Conservation (phyloP, 2,888 invertebrate species). For the Hypomecis punctinalis region DNA sequence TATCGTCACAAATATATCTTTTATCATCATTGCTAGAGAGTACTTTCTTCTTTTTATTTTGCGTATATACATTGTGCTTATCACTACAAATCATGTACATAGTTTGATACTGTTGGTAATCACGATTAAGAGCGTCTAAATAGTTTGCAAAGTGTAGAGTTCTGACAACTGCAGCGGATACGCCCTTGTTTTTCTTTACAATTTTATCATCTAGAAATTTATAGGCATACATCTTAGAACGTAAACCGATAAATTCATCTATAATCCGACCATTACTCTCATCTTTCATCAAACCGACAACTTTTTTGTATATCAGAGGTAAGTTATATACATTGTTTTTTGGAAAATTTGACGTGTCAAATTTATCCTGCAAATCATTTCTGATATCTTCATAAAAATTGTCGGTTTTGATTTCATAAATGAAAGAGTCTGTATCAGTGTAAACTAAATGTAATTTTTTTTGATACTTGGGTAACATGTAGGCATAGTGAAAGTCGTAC, state of each 20-base stretch:
- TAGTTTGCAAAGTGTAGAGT: constrained; percentile 25
- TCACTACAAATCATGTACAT: constrained; percentile 25
- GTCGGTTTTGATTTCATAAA: constrained; percentile 9
- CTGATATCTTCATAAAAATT: constrained; percentile 15
- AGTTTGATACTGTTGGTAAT: constrained; percentile 11
- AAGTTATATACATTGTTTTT: constrained; percentile 5
- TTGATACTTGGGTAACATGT: constrained; percentile 10
- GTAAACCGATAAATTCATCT: constrained; percentile 32
- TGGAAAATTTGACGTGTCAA: constrained; percentile 17
- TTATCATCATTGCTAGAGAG: constrained; percentile 30
- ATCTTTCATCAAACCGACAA: constrained; percentile 39
- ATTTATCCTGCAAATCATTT: neutral
- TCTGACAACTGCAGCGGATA: constrained; percentile 18
- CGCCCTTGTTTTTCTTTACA: constrained; percentile 28
- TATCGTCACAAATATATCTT: constrained; percentile 18
- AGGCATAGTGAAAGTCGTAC: constrained; percentile 22
- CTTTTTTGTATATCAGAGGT: constrained; percentile 33
- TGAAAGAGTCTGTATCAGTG: constrained; percentile 17
- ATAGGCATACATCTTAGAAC: constrained; percentile 32
- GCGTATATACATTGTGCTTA: constrained; percentile 20
- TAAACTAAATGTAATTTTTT: constrained; percentile 5
- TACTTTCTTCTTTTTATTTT: constrained; percentile 19
- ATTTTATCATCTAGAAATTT: constrained; percentile 12
- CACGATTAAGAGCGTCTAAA: constrained; percentile 9
- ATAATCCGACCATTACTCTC: constrained; percentile 35